Base-by-base conservation (phyloP, 2,888 invertebrate genomes). In the Galerucella calmariensis region DNA sequence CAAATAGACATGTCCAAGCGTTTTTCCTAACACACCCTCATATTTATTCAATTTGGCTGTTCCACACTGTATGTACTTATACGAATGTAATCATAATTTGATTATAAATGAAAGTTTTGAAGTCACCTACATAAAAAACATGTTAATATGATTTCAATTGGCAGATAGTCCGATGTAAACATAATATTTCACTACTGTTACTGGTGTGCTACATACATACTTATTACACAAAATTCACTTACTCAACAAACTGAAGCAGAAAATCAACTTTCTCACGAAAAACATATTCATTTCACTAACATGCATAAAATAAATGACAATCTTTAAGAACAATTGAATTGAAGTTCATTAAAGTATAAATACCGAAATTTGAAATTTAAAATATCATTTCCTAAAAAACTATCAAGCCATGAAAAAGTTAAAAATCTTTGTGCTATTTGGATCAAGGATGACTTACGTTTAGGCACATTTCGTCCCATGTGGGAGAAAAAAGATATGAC, bases 161-260 rank as follows among this genome's bases (percentile, higher is more conserved):
- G 20, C 56, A 20, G 56, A 56, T 2, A 48, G 10, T 20, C 20
- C 10, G 14, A 12, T 16, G 56, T 16, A 16, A 16, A 16, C 16
- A 53, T 53, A 48, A 48, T n/a, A 56, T 20, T 20, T 16, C 10
- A 56, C 20, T 56, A 56, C 56, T 10, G 3, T 3, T 16, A 16
- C 16, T 56, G 20, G 20, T 56, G 56, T 10, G n/a, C 53, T 56
- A 56, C 56, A 56, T 56, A 56, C 56, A 56, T 56, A 9, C 9
- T 20, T 16, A 11, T 20, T 56, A 56, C 56, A 10, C n/a, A n/a
- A n/a, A 56, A 51, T n/a, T 6, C 14, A 51, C 51, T 51, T 51
- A 53, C 53, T 16, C 14, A 53, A 53, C 53, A 53, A 53, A 56
- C 56, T 56, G 20, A 56, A 56, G 56, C 56, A 56, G 56, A 56